A percentile compares a stretch with the other conserved stretches of the same genome.
Conservation (phyloP, 2,888 invertebrate genomes). For the Lasioglossum oenotherae region DNA sequence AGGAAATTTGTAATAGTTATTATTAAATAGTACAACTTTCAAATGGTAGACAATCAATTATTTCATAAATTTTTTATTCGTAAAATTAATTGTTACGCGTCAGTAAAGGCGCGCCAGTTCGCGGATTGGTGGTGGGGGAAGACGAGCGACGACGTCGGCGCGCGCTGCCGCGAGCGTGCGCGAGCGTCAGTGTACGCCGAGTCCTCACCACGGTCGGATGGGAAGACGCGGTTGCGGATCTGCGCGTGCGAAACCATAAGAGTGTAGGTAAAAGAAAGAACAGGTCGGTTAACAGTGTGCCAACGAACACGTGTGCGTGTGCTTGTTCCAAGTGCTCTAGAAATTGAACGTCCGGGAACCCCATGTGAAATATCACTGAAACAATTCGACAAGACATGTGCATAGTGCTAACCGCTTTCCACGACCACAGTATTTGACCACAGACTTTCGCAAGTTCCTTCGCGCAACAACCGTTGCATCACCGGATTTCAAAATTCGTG, state of each 20-base stretch:
- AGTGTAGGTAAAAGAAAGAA: not conserved
- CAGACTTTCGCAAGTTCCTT: not conserved
- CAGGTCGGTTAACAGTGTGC: not conserved
- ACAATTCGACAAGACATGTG: slow-evolving; percentile 7
- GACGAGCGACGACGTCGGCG: not conserved
- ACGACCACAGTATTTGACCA: not conserved
- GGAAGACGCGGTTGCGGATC: not conserved
- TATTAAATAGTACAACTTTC: too few species aligned
- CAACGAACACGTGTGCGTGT: slow-evolving; percentile 39
- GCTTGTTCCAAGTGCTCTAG: slow-evolving; percentile 44
- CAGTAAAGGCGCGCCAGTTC: not conserved
- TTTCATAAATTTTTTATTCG: too few species aligned
- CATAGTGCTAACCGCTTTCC: not conserved
- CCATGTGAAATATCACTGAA: not conserved
- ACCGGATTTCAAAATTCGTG: not conserved
- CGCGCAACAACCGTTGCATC: not conserved
- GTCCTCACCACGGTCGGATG: slow-evolving; percentile 13
- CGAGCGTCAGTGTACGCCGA: not conserved
- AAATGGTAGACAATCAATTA: too few species aligned
- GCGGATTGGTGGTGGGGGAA: not conserved
- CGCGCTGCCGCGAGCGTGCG: not conserved
- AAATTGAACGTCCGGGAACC: slow-evolving; percentile 43
- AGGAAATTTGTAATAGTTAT: too few species aligned
- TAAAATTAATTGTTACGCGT: too few species aligned
- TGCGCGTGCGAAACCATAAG: not conserved